Evolutionary conservation across 2,888 invertebrate species (phyloP).

Genomic region (Vesta saturnalis): DNA sequence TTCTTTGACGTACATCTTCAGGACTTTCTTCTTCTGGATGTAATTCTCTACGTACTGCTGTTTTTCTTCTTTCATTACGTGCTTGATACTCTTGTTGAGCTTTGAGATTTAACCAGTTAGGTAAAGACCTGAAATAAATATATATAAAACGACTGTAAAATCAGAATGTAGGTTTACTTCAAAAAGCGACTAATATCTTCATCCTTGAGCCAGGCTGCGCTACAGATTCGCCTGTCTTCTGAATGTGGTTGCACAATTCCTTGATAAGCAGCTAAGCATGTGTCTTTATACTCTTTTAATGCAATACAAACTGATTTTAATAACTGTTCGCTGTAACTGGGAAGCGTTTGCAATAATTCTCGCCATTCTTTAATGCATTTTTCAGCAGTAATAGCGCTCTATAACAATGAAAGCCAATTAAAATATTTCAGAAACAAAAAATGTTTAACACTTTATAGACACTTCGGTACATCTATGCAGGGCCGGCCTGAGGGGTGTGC

Average conservation of each 20-base stretch:
- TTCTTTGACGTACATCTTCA: slow-evolving; percentile 79
- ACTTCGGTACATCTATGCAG: too few relatives aligned
- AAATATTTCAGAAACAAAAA: too few relatives aligned
- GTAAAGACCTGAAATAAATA: slow-evolving; percentile 68
- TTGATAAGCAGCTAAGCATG: slow-evolving; percentile 77
- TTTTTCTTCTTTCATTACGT: slow-evolving; percentile 56
- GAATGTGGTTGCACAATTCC: slow-evolving; percentile 81
- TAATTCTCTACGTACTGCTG: slow-evolving; percentile 62
- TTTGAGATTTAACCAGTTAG: slow-evolving; percentile 80
- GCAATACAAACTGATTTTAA: slow-evolving; percentile 77
- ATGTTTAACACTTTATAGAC: too few relatives aligned
- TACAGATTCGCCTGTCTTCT: slow-evolving; percentile 81
- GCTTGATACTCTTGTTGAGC: slow-evolving; percentile 61
- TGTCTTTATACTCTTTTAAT: slow-evolving; percentile 77
- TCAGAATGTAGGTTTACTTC: slow-evolving; percentile 66
- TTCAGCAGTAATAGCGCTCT: slow-evolving; percentile 80
- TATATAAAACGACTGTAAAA: background rate
- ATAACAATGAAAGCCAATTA: slow-evolving; percentile 52
- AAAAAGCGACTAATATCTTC: slow-evolving; percentile 94
- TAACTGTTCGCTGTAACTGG: slow-evolving; percentile 79
- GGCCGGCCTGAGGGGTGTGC: too few relatives aligned
- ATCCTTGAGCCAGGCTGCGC: slow-evolving; percentile 91
- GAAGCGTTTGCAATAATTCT: slow-evolving; percentile 74
- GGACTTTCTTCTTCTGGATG: slow-evolving; percentile 80
- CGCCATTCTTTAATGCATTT: slow-evolving; percentile 73